Conservation (phyloP, 1,140 invertebrate species). For the Drosophila bocqueti region DNA sequence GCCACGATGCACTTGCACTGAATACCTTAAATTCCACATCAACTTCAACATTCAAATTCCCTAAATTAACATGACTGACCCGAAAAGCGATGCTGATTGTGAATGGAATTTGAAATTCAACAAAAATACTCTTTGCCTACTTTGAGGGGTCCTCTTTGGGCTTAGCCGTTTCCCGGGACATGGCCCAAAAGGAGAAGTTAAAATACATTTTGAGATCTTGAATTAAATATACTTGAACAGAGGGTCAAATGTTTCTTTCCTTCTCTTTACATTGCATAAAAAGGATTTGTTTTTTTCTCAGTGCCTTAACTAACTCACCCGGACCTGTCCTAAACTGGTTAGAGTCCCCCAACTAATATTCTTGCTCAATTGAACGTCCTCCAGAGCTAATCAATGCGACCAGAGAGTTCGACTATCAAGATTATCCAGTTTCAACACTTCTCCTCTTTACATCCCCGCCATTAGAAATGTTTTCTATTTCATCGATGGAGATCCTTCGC, state of each 20-base stretch:
- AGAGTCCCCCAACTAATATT: conserved; percentile 36
- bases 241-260: neutral
- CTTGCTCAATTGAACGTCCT: conserved; percentile 25
- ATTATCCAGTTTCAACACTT: conserved; percentile 45
- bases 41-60: conserved; percentile 15
- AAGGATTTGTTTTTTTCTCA: neutral
- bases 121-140: conserved; percentile 3
- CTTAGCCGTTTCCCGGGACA: neutral
- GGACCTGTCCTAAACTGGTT: conserved; percentile 6
- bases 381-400: conserved; percentile 33
- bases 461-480: conserved; percentile 52
- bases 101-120: conserved; percentile 4
- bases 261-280: neutral
- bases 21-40: conserved; percentile 9
- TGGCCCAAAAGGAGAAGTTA: neutral
- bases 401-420: conserved; percentile 36
- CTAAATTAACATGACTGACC: neutral
- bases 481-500: conserved; percentile 32
- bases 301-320: conserved; percentile 1
- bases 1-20: conserved; percentile 20
- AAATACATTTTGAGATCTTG: neutral
- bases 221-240: neutral
- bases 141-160: neutral
- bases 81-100: neutral
- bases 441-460: conserved; percentile 3